Base-by-base conservation (phyloP, 2,113 vertebrate species). In the Lethenteron camtschaticum region DNA sequence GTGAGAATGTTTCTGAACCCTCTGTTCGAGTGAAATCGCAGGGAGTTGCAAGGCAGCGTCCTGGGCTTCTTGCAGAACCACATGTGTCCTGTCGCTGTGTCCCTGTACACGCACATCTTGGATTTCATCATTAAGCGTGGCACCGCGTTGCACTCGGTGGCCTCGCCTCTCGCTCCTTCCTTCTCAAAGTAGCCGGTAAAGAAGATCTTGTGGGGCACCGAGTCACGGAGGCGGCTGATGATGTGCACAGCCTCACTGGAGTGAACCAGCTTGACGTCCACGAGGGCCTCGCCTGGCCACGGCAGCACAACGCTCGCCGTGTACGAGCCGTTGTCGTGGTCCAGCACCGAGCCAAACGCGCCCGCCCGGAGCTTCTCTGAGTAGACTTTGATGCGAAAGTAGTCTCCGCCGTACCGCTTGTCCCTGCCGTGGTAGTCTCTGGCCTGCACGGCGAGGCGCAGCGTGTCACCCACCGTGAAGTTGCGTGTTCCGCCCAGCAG, bases 51-150 rank as follows among this genome's bases (percentile, higher is more conserved):
- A 70, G 84, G 76, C 56, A 99, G 82, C 73, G 85, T 81, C 74
- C 85, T 86, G 8, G 94, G 94, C 71, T 90, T 96, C 71, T 90
- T 91, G 76, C 91, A 99, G 82, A 89, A 96, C 94, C 94, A 99
- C 0, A 91, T 90, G 74, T 99, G 91, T 1, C 94, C 91, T 0
- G 88, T 92, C 76, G 84, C 79, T 13, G 81, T 81, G 76, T 99
- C 90, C 10, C 88, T 95, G 75, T 84, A 99, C 79, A 96, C 96
- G 76, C 94, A 96, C 58, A 88, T 41, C 41, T 6, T 41, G 74
- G 0, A 86, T 86, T 69, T 85, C 77, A 57, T 77, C 80, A 70
- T 79, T 77, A 69, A 18, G 1, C 85, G 79, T 71, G 96, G 79
- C 76, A 88, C 94, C 71, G 95, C 72, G n/a, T 96, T 95, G 72